Base-by-base conservation (phyloP, 53 echinoderm and acorn worm species). In the Actinopyga echinites region DNA sequence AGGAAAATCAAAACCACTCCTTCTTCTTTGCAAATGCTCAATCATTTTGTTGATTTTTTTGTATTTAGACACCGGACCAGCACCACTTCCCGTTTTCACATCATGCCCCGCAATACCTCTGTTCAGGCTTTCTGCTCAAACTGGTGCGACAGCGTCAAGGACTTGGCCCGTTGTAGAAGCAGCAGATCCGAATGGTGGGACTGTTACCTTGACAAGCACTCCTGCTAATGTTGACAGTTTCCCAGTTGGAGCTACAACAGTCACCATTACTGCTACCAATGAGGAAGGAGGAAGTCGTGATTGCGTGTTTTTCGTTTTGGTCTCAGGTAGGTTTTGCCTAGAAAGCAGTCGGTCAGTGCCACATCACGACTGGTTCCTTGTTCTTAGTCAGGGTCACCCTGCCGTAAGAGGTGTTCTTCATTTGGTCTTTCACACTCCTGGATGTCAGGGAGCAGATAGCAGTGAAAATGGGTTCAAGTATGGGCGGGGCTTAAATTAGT, bases 51-150 rank as follows among this genome's bases (percentile, higher is more conserved):
- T 63, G 4, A 42, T 38, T 6, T 37, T 69, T 25, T 7, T 69
- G 43, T 26, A 69, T 34, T 69, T 24, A 69, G 69, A 69, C 25
- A 36, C 69, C 38, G 69, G 69, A 11, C 69, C 69, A 42, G 69
- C 23, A 7, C 69, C 69, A 7, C 23, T 11, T 43, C 69, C 69
- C 10, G 38, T 43, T 15, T 69, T 69, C 38, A 26, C 23, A 23
- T 22, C n/a, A 42, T 69, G 69, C 13, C 69, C 69, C 38, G 5
- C 8, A 1, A 12, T 23, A 10, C 3, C 22, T 0, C 1, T 69
- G 21, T 69, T 69, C 20, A 69, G 7, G 2, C 40, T 69, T 3
- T 34, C 10, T 43, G 69, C 40, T n/a, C 69, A 40, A 38, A 38
- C 69, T 38, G 43, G 43, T 40, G 69, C 23, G 24, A 24, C 43